Evolutionary conservation across 2,888 invertebrate genomes (phyloP).

Genomic region (Leptinotarsa peninsularis): DNA sequence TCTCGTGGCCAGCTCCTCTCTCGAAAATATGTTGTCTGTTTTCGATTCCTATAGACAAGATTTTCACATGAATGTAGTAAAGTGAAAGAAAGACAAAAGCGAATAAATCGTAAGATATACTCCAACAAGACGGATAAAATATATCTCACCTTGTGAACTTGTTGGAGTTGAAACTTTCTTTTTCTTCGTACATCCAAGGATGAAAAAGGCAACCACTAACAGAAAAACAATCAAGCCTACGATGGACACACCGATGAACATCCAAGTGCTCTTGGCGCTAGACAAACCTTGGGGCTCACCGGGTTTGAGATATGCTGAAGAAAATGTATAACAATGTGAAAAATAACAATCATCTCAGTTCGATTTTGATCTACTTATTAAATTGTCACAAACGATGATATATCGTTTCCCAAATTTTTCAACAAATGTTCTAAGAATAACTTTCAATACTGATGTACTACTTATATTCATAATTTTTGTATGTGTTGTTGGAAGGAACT

Average conservation of each 20-base stretch:
- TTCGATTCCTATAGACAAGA: slow-evolving; percentile 48
- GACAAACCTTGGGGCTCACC: slow-evolving; percentile 73
- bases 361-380: too few species aligned
- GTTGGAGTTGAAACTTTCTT: slow-evolving; percentile 60
- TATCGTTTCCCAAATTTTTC: too few species aligned
- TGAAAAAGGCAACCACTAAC: slow-evolving; percentile 69
- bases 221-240: slow-evolving; percentile 72
- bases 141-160: slow-evolving; percentile 16
- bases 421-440: too few species aligned
- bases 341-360: too few species aligned
- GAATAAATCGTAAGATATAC: background rate
- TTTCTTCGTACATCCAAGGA: slow-evolving; percentile 68
- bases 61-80: background rate
- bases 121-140: background rate
- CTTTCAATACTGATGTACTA: too few species aligned
- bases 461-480: too few species aligned
- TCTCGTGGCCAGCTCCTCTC: slow-evolving; percentile 58
- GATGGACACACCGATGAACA: slow-evolving; percentile 74
- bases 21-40: slow-evolving; percentile 62
- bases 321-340: slow-evolving; percentile 1
- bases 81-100: background rate
- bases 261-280: slow-evolving; percentile 71
- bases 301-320: slow-evolving; percentile 77
- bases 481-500: too few species aligned
- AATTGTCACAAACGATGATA: too few species aligned